A percentile compares a stretch with the other conserved stretches of the same genome.
These are phyloP conservation scores for Heliconius sara DNA, from an alignment of 2,888 invertebrate species.

Conservation along the genomic window DNA sequence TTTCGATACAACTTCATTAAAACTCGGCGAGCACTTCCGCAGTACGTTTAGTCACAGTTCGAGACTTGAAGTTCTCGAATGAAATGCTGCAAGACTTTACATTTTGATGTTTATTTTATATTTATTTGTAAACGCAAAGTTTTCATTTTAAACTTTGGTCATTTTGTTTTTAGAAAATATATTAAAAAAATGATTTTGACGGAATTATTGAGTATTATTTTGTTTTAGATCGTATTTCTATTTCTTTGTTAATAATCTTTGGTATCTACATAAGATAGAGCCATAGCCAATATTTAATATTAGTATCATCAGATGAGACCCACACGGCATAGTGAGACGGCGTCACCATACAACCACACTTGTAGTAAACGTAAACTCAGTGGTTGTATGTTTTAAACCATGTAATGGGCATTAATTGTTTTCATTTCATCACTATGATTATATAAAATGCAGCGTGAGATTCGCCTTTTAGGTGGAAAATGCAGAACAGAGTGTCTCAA, in stretches of 20 bases:
- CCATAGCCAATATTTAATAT: no score
- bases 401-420: no score
- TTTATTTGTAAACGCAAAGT: slow-evolving; percentile 34
- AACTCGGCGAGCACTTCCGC: slow-evolving; percentile 38
- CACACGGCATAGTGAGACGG: no score
- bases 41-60: slow-evolving; percentile 38
- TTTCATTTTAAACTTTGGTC: slow-evolving; percentile 12
- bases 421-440: no score
- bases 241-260: no score
- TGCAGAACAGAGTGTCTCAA: not conserved
- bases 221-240: no score
- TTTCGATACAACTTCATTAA: slow-evolving; percentile 43
- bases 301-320: no score
- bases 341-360: no score
- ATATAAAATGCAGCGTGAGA: no score
- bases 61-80: slow-evolving; percentile 35
- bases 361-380: no score
- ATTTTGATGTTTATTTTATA: slow-evolving; percentile 37
- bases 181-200: not conserved
- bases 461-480: not conserved
- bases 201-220: not conserved
- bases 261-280: no score
- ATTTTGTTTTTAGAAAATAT: not conserved
- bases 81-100: slow-evolving; percentile 34
- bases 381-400: no score